These are phyloP conservation scores for Cariama cristata DNA, from an alignment of 2,113 vertebrate species.

Conservation along the genomic window DNA sequence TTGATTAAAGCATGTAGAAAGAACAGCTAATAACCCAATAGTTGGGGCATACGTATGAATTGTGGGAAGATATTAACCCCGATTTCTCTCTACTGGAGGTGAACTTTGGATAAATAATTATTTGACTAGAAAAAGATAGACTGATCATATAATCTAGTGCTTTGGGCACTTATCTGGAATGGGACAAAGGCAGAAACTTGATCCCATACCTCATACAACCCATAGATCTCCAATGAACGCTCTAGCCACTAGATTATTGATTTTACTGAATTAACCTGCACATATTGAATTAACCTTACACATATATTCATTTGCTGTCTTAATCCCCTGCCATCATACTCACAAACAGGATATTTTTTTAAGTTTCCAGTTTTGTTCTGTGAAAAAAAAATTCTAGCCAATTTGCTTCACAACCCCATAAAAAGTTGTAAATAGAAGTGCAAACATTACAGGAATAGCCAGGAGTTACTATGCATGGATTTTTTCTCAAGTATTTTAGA, in stretches of 20 bases:
- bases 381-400: background rate
- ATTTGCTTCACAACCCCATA: background rate
- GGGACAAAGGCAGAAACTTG: background rate
- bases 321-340: background rate
- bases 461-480: background rate
- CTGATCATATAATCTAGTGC: background rate
- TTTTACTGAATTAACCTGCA: slow-evolving; percentile 53
- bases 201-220: background rate
- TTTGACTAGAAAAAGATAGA: background rate
- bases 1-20: background rate
- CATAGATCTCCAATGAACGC: background rate
- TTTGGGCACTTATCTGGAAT: background rate
- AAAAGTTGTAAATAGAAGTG: background rate
- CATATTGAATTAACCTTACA: slow-evolving; percentile 57
- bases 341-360: background rate
- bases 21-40: background rate
- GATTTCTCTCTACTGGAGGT: background rate
- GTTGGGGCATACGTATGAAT: rapidly evolving
- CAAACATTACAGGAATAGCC: background rate
- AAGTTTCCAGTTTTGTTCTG: background rate
- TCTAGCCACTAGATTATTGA: slow-evolving; percentile 47
- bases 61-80: background rate
- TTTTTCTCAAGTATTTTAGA: slow-evolving; percentile 53
- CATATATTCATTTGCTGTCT: slow-evolving; percentile 12
- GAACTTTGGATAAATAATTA: background rate